phyloP scores from a whole-genome alignment of 2,888 invertebrate genomes.

The Agrotis puta region DNA sequence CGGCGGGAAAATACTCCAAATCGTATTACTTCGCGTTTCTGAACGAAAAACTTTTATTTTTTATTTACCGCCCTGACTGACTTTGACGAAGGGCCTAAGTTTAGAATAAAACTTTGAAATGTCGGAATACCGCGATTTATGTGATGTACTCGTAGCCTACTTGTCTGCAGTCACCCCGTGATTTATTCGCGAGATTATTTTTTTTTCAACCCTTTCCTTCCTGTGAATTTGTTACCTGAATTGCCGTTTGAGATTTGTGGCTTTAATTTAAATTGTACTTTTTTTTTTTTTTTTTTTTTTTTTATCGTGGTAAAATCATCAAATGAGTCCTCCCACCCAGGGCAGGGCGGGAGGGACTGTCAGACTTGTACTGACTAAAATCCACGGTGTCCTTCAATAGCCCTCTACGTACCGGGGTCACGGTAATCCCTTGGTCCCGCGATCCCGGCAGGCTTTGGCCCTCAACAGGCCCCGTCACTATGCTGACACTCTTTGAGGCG shows the following conservation, averaged over 20 bases:
- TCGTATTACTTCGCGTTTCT: slow-evolving; percentile 75
- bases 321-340: too few species aligned
- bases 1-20: slow-evolving; percentile 64
- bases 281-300: too few species aligned
- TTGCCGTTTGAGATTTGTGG: slow-evolving; percentile 47
- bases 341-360: too few species aligned
- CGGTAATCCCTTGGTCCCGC: too few species aligned
- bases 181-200: slow-evolving; percentile 61
- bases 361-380: too few species aligned
- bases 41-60: slow-evolving; percentile 76
- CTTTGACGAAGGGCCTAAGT: slow-evolving; percentile 86
- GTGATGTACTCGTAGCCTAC: slow-evolving; percentile 70
- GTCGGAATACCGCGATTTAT: slow-evolving; percentile 73
- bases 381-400: too few species aligned
- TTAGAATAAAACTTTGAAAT: slow-evolving; percentile 78
- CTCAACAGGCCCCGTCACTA: too few species aligned
- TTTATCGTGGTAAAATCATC: too few species aligned
- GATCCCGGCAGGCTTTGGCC: too few species aligned
- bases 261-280: slow-evolving; percentile 51
- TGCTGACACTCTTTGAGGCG: too few species aligned
- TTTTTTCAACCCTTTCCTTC: slow-evolving; percentile 62
- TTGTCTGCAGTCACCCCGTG: slow-evolving; percentile 63
- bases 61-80: slow-evolving; percentile 81
- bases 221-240: slow-evolving; percentile 55
- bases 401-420: too few species aligned